phyloP scores from a whole-genome alignment of 2,888 invertebrate genomes.

The Agrotis exclamationis region DNA sequence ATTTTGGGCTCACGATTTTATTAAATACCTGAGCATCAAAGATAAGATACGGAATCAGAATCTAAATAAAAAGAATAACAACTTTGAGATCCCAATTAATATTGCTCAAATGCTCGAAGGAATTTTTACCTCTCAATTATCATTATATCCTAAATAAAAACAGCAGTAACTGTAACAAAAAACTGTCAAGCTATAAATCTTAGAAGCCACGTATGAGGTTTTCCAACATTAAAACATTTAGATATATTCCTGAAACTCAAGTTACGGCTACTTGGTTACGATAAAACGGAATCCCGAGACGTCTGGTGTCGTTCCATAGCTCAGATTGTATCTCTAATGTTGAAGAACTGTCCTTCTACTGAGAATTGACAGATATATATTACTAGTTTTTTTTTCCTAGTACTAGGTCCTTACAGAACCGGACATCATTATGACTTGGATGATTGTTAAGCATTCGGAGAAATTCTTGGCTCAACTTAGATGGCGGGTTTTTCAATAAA shows the following conservation, averaged over 20 bases:
- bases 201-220: constrained; percentile 25
- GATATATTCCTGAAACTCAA: constrained; percentile 74
- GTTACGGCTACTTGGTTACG: constrained; percentile 63
- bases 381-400: constrained; percentile 54
- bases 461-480: constrained; percentile 10
- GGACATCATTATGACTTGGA: constrained; percentile 14
- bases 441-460: constrained; percentile 33
- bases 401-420: constrained; percentile 31
- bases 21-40: constrained; percentile 20
- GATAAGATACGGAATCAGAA: constrained; percentile 29
- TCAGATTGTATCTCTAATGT: constrained; percentile 70
- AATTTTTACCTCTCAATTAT: not conserved
- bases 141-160: too few relatives aligned
- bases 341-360: constrained; percentile 70
- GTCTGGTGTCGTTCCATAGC: constrained; percentile 56
- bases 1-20: constrained; percentile 24
- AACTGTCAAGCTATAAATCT: constrained; percentile 18
- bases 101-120: not conserved
- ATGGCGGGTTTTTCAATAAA: not conserved
- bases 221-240: constrained; percentile 50
- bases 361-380: constrained; percentile 72
- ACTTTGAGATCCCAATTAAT: not conserved
- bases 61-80: constrained; percentile 6
- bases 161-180: not conserved
- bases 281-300: constrained; percentile 57